phyloP scores from a whole-genome alignment of 2,113 vertebrate species.

The Oceanites oceanicus region DNA sequence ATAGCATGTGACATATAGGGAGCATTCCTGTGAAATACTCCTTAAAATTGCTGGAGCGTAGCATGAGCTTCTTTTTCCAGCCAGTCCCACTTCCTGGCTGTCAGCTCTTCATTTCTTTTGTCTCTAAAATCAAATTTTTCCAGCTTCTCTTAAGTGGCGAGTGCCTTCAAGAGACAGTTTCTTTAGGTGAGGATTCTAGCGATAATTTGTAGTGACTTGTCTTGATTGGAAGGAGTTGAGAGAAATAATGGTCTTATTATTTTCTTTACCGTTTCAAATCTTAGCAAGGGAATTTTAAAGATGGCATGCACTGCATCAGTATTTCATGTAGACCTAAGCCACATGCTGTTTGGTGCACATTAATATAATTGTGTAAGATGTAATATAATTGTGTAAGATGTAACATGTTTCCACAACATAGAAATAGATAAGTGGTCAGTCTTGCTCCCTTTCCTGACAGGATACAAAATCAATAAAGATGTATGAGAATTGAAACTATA shows the following conservation, averaged over 20 bases:
- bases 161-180: background rate
- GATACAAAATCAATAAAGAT: background rate
- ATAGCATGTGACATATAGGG: background rate
- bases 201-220: background rate
- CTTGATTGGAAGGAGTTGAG: background rate
- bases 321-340: background rate
- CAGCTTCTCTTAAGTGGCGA: background rate
- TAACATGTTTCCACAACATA: background rate
- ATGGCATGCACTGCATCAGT: background rate
- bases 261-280: background rate
- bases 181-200: background rate
- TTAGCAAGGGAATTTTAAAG: background rate
- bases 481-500: background rate
- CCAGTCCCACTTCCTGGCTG: background rate
- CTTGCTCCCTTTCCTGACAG: background rate
- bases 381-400: background rate
- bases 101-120: background rate
- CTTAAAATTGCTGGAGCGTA: background rate
- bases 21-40: background rate
- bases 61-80: background rate
- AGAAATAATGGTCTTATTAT: background rate
- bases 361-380: background rate
- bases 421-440: background rate
- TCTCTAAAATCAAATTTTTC: background rate
- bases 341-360: background rate